phyloP scores from a whole-genome alignment of 1,140 invertebrate species.

The Drosophila azteca region DNA sequence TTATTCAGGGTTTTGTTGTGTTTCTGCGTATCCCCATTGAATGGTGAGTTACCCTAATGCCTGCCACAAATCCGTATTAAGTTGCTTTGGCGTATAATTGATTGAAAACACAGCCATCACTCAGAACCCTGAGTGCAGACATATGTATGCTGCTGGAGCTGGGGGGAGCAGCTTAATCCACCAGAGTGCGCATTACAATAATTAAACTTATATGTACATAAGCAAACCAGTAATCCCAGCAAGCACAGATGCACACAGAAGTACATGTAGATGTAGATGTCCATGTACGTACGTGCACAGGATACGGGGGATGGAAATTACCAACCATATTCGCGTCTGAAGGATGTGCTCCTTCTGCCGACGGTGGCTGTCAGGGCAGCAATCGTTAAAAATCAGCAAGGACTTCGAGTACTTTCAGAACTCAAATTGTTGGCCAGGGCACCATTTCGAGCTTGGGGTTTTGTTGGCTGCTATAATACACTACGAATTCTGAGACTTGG shows the following conservation, averaged over 20 bases:
- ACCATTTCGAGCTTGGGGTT: constrained; percentile 31
- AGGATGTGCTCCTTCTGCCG: background rate
- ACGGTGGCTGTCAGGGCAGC: constrained; percentile 5
- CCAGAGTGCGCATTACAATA: constrained; percentile 66
- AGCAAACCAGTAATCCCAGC: constrained; percentile 3
- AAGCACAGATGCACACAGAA: background rate
- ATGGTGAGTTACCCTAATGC: constrained; percentile 5
- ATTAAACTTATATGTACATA: constrained; percentile 52
- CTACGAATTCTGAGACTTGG: background rate
- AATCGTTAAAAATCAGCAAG: constrained; percentile 60
- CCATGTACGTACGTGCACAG: background rate
- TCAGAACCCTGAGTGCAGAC: constrained; percentile 31
- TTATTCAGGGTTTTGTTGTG: constrained; percentile 15
- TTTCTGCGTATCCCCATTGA: background rate
- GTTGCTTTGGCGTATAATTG: constrained; percentile 57
- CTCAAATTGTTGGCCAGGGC: constrained; percentile 9
- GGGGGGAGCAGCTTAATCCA: constrained; percentile 47
- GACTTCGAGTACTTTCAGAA: constrained; percentile 44
- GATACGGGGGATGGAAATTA: constrained; percentile 45
- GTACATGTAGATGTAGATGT: background rate
- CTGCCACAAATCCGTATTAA: constrained; percentile 43
- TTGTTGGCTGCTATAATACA: background rate
- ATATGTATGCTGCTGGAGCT: constrained; percentile 3
- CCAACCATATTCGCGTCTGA: constrained; percentile 41
- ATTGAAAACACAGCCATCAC: constrained; percentile 62